Percentiles rank a stretch among this genome's conserved stretches.
Evolutionary conservation across 2,113 vertebrate species (phyloP).

Genomic region (Nibea coibor): DNA sequence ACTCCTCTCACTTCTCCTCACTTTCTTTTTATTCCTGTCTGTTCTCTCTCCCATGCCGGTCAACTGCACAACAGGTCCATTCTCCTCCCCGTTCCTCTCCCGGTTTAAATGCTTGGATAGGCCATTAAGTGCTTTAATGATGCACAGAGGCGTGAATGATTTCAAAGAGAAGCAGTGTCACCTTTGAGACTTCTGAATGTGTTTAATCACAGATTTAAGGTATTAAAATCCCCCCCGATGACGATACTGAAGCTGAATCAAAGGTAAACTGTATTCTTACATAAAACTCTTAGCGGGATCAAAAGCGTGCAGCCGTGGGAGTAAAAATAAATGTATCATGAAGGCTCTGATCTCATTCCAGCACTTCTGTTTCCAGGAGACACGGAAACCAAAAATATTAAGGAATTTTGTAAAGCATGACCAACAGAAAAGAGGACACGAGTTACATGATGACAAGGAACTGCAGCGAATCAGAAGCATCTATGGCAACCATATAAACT

Average conservation of each 20-base stretch:
- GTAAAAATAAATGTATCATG: slow-evolving; percentile 46
- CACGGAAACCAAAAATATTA: slow-evolving; percentile 42
- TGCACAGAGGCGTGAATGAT: slow-evolving; percentile 61
- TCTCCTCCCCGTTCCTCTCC: slow-evolving; percentile 46
- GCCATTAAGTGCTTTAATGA: slow-evolving; percentile 71
- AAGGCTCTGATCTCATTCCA: slow-evolving; percentile 63
- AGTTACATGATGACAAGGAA: not conserved
- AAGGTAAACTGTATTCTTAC: slow-evolving; percentile 68
- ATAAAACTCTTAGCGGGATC: slow-evolving; percentile 65
- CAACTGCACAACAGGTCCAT: slow-evolving; percentile 64
- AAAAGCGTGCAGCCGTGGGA: slow-evolving; percentile 60
- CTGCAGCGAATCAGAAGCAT: not conserved
- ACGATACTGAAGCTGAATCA: slow-evolving; percentile 68
- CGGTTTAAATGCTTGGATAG: slow-evolving; percentile 46
- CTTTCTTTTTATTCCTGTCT: slow-evolving; percentile 59
- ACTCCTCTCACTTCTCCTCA: slow-evolving; percentile 55
- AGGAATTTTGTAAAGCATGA: slow-evolving; percentile 5
- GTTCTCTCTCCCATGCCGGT: slow-evolving; percentile 59
- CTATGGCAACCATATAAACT: not conserved
- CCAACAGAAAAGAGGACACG: not conserved
- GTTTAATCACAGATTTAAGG: slow-evolving; percentile 67
- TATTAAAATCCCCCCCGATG: slow-evolving; percentile 52
- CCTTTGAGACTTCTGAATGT: slow-evolving; percentile 57
- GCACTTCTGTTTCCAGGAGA: slow-evolving; percentile 41
- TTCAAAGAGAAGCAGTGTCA: slow-evolving; percentile 73